Base-by-base conservation (phyloP, 2,888 invertebrate species). In the Scrobipalpa atriplicella region DNA sequence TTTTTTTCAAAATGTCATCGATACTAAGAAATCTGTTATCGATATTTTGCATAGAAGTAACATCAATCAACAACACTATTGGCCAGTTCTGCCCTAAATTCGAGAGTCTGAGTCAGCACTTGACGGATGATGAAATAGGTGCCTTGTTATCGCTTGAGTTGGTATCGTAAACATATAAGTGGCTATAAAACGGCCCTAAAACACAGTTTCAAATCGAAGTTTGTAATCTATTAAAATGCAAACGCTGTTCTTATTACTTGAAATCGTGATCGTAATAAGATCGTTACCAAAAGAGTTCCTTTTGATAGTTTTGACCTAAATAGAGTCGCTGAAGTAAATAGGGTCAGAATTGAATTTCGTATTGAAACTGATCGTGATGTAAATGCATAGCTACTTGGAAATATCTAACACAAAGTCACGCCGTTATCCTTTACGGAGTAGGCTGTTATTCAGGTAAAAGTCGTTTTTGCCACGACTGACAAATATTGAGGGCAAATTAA, bases 31-130 rank as follows among this genome's bases (percentile, higher is more conserved):
- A 29, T 29, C 29, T 29, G 2, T 29, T n/a, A 47, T 47, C 47
- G 47, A 47, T 47, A 47, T 29, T 29, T 29, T 29, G 29, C 2
- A 29, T 29, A 29, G 29, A 43, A 43, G 10, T 13, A 7, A 13
- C 11, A 43, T 2, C 13, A 10, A 43, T 47, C n/a, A n/a, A 0
- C 47, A 47, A n/a, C 47, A n/a, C 47, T 47, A 47, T 47, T 16
- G n/a, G 47, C n/a, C 71, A 72, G 47, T 47, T 47, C n/a, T 47
- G 47, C 47, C 47, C 47, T 47, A 47, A 47, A 47, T 47, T 47
- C 47, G 47, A 47, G 2, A 47, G 47, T 47, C 10, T 47, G 47
- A 47, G 47, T 47, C 47, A 47, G 47, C 47, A 47, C 47, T 47
- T 47, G 47, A 47, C 1, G 7, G 5, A 47, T 47, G 47, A 47